These are phyloP conservation scores for Ficedula albicollis DNA, from an alignment of 2,797 vertebrate species.

Conservation along the genomic window DNA sequence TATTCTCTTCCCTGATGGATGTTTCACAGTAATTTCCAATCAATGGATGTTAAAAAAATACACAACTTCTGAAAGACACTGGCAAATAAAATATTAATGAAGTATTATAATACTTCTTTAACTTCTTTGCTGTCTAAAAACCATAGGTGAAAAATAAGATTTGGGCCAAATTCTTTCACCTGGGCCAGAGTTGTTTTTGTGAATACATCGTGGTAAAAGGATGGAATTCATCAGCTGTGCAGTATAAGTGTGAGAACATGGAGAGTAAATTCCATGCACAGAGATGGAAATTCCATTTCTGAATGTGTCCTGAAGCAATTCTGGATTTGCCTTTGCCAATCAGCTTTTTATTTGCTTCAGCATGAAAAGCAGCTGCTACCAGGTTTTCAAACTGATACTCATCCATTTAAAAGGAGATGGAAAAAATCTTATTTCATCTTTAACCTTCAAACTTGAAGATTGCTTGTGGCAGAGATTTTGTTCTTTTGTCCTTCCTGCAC, in stretches of 20 bases:
- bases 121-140: not conserved
- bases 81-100: not conserved
- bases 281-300: not conserved
- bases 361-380: not conserved
- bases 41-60: not conserved
- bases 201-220: not conserved
- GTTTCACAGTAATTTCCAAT: not conserved
- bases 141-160: not conserved
- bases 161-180: not conserved
- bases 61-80: fast-evolving
- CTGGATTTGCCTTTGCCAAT: not conserved
- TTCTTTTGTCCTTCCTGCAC: not conserved
- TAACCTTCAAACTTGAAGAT: not conserved
- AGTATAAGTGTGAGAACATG: not conserved
- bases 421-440: not conserved
- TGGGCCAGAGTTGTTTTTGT: not conserved
- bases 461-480: not conserved
- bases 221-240: not conserved
- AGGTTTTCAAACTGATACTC: not conserved
- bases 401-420: not conserved
- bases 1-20: not conserved
- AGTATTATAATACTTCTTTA: not conserved
- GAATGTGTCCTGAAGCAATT: not conserved
- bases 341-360: not conserved
- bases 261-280: not conserved